Evolutionary conservation across 2,113 vertebrate genomes (phyloP).

Genomic region (Euleptes europaea): DNA sequence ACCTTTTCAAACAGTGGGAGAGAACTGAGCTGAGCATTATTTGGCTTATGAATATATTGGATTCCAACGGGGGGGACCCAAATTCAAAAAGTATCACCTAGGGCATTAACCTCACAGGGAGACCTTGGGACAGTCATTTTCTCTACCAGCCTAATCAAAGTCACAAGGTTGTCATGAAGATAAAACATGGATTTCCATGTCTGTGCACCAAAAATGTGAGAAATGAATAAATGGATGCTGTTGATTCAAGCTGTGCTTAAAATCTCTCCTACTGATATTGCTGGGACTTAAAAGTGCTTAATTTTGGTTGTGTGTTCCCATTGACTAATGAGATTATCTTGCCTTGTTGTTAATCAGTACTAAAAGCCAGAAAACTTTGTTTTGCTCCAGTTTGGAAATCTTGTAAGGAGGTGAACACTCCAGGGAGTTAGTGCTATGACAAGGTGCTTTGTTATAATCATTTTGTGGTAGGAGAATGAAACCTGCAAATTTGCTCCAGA

Average conservation of each 20-base stretch:
- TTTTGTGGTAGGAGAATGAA: constrained; percentile 30
- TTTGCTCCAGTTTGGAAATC: constrained; percentile 36
- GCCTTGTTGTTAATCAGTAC: constrained; percentile 46
- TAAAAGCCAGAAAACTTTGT: constrained; percentile 33
- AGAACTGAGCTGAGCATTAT: background rate
- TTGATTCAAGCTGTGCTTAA: background rate
- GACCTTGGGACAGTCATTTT: too few relatives aligned
- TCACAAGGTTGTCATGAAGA: too few relatives aligned
- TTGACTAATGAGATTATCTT: constrained; percentile 41
- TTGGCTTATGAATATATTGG: background rate
- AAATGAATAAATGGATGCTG: too few relatives aligned
- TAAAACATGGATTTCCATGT: too few relatives aligned
- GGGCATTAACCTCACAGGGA: too few relatives aligned
- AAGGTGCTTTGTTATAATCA: constrained; percentile 29
- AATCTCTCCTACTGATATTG: background rate
- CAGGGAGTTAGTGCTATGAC: constrained; percentile 9
- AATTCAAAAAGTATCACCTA: too few relatives aligned
- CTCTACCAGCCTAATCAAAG: too few relatives aligned
- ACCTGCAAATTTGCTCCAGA: constrained; percentile 38
- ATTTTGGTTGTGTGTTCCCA: background rate
- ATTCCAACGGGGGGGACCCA: too few relatives aligned
- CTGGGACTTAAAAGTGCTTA: background rate
- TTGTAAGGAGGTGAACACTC: constrained; percentile 18
- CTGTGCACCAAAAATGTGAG: too few relatives aligned
- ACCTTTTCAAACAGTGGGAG: background rate